A percentile compares a stretch with the other conserved stretches of the same genome.
These are phyloP conservation scores for Scyliorhinus canicula DNA, from an alignment of 2,797 vertebrate species.

Conservation along the genomic window DNA sequence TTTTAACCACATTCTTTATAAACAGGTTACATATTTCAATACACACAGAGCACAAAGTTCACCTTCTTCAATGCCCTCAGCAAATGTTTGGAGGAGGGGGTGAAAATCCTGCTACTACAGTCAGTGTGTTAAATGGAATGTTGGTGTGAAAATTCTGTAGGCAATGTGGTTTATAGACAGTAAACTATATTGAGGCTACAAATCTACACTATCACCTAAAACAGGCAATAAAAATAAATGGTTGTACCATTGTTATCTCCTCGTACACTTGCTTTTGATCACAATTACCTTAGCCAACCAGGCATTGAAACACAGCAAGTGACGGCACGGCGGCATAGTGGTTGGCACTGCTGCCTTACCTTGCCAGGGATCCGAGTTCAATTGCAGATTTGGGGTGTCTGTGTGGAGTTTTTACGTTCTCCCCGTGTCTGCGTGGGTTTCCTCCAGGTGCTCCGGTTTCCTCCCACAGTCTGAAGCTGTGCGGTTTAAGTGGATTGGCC, in stretches of 20 bases:
- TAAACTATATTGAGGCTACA: not conserved
- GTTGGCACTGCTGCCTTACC: too few species aligned
- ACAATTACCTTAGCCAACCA: not conserved
- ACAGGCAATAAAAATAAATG: not conserved
- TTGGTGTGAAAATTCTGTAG: not conserved
- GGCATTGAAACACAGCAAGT: not conserved
- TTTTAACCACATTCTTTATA: conserved; percentile 1
- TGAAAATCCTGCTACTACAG: not conserved
- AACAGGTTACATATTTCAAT: not conserved
- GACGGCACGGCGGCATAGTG: too few species aligned
- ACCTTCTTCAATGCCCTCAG: not conserved
- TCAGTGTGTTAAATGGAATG: not conserved
- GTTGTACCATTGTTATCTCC: not conserved
- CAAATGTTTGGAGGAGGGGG: not conserved
- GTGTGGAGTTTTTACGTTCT: too few species aligned
- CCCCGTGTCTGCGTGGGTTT: too few species aligned
- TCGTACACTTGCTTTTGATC: not conserved
- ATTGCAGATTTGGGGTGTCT: too few species aligned
- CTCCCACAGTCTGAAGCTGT: too few species aligned
- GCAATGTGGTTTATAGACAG: not conserved
- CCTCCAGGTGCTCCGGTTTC: too few species aligned
- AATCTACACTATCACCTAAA: not conserved
- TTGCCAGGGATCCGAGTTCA: too few species aligned
- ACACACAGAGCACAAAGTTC: not conserved
- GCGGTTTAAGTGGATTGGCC: too few species aligned